A percentile compares a stretch with the other conserved stretches of the same genome.
Conservation (phyloP, 2,888 invertebrate species). For the Pollenia griseotomentosa region DNA sequence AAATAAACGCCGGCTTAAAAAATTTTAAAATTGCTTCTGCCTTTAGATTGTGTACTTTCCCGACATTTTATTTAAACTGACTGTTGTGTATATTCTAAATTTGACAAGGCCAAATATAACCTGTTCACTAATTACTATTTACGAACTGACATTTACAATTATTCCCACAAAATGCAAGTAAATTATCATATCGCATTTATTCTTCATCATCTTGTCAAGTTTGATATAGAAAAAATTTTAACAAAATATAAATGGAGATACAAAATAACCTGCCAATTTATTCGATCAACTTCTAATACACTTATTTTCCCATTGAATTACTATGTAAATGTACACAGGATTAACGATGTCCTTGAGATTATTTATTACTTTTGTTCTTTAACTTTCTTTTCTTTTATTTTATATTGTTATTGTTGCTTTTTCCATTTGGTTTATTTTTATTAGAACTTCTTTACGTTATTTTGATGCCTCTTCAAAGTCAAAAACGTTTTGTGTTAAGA, state of each 20-base stretch:
- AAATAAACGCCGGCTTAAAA: too few relatives aligned
- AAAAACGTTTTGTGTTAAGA: neutral
- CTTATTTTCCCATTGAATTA: slow-evolving; percentile 36
- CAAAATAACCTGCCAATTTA: slow-evolving; percentile 55
- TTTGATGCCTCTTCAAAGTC: neutral
- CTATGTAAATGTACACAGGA: slow-evolving; percentile 31
- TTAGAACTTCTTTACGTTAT: neutral
- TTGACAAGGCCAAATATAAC: too few relatives aligned
- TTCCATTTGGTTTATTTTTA: neutral
- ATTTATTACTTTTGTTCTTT: slow-evolving; percentile 18
- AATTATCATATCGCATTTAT: neutral
- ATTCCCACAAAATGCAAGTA: neutral
- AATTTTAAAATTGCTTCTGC: too few relatives aligned
- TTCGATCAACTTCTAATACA: slow-evolving; percentile 38
- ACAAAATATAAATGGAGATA: neutral
- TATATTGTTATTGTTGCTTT: neutral
- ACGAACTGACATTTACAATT: too few relatives aligned
- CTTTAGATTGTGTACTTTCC: too few relatives aligned
- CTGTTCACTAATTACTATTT: too few relatives aligned
- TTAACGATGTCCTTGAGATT: slow-evolving; percentile 16
- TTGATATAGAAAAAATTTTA: neutral
- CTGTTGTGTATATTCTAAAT: too few relatives aligned
- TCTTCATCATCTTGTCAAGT: neutral
- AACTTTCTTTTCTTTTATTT: neutral
- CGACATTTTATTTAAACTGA: too few relatives aligned